Percentiles rank a stretch among this genome's conserved stretches.
Evolutionary conservation across 2,888 invertebrate species (phyloP).

Genomic region (Seira ritae): DNA sequence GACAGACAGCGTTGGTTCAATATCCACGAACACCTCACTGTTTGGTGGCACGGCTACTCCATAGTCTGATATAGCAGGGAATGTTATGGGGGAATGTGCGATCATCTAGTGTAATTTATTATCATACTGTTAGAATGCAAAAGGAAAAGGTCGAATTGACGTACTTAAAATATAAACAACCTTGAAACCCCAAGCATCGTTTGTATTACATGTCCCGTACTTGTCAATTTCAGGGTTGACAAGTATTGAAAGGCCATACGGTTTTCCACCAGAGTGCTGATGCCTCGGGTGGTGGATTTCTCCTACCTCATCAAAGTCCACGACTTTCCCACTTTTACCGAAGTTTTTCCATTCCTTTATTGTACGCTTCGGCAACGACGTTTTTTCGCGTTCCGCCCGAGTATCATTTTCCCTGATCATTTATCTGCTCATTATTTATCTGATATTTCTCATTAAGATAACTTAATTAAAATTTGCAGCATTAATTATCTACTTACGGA

Average conservation of each 20-base stretch:
- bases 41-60: conserved; percentile 26
- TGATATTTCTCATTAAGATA: no score
- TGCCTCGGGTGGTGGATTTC: neutral
- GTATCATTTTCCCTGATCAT: neutral
- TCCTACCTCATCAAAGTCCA: neutral
- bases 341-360: conserved; percentile 29
- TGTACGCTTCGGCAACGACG: neutral
- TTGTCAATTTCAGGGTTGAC: conserved; percentile 29
- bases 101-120: conserved; percentile 37
- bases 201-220: conserved; percentile 41
- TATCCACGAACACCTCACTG: conserved; percentile 45
- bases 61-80: conserved; percentile 31
- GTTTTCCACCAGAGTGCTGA: conserved; percentile 40
- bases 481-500: neutral
- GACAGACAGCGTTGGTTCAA: conserved; percentile 23
- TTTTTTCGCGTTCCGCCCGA: neutral
- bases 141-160: neutral
- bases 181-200: conserved; percentile 40
- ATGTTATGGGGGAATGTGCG: conserved; percentile 40
- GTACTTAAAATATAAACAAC: conserved; percentile 5
- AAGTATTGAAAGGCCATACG: conserved; percentile 34
- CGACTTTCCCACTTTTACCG: neutral
- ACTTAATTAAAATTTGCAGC: no score
- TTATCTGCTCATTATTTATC: no score
- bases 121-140: no score